Evolutionary conservation across 2,113 vertebrate species (phyloP).

Genomic region (Etheostoma spectabile): DNA sequence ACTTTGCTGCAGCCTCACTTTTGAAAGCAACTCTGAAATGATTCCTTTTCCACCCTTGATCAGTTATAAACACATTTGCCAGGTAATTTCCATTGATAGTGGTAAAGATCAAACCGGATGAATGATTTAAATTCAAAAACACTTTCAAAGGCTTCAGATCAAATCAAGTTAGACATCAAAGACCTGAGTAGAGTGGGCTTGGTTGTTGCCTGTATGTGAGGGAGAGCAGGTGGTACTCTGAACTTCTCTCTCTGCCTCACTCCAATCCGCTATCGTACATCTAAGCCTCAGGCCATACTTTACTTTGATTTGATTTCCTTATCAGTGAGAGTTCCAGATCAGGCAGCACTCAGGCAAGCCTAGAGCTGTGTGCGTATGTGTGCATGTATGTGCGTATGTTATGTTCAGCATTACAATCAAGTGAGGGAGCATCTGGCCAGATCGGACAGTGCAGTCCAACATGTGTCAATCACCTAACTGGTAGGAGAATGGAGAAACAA

Average conservation of each 20-base stretch:
- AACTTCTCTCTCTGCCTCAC: conserved; percentile 38
- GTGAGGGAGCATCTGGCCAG: conserved; percentile 25
- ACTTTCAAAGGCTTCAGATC: conserved; percentile 51
- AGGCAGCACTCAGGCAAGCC: conserved; percentile 28
- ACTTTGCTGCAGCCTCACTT: conserved; percentile 22
- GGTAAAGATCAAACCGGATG: conserved; percentile 55
- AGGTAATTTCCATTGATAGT: conserved; percentile 57
- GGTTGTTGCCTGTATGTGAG: conserved; percentile 33
- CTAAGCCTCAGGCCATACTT: conserved; percentile 61
- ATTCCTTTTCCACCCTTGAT: conserved; percentile 57
- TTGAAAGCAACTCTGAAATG: conserved; percentile 35
- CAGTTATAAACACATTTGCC: conserved; percentile 17
- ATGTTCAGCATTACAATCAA: conserved; percentile 46
- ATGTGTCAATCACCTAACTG: conserved; percentile 16
- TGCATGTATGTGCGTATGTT: background rate
- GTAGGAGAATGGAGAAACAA: background rate
- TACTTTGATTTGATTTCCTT: conserved; percentile 71
- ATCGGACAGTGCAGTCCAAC: conserved; percentile 16
- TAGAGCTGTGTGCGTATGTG: conserved; percentile 29
- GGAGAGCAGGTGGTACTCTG: conserved; percentile 61
- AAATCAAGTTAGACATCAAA: conserved; percentile 64
- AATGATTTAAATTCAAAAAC: conserved; percentile 63
- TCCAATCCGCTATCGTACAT: conserved; percentile 39
- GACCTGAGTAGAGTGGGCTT: conserved; percentile 14
- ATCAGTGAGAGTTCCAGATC: conserved; percentile 48